phyloP scores from a whole-genome alignment of 1,140 invertebrate species.

The Asobara japonica region DNA sequence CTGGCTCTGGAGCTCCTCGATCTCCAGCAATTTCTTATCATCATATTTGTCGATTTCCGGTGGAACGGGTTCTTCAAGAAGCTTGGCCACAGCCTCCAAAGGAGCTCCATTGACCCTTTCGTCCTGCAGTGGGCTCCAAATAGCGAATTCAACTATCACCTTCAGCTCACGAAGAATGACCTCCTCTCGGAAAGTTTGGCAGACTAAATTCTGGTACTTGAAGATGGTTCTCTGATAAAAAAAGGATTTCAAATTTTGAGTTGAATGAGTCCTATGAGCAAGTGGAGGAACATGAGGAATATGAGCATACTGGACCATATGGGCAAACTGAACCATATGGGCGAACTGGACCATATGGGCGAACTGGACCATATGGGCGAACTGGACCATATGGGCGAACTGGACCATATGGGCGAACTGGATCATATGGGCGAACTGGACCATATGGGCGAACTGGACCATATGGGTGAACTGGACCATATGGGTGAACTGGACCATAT shows the following conservation, averaged over 20 bases:
- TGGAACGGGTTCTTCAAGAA: conserved; percentile 70
- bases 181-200: conserved; percentile 75
- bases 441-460: too few relatives aligned
- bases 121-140: conserved; percentile 83
- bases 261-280: too few relatives aligned
- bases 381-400: too few relatives aligned
- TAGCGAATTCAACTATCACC: conserved; percentile 82
- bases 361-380: too few relatives aligned
- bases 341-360: too few relatives aligned
- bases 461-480: too few relatives aligned
- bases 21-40: conserved; percentile 46
- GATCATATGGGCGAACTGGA: too few relatives aligned
- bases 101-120: conserved; percentile 79
- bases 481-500: too few relatives aligned
- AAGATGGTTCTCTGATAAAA: conserved; percentile 79
- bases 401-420: too few relatives aligned
- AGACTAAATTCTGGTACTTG: conserved; percentile 79
- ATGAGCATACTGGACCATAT: too few relatives aligned
- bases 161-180: conserved; percentile 86
- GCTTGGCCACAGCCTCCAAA: conserved; percentile 78
- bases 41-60: conserved; percentile 62
- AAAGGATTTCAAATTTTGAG: conserved; percentile 9
- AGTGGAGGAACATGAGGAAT: too few relatives aligned
- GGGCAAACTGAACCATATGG: too few relatives aligned
- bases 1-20: conserved; percentile 49